A percentile compares a stretch with the other conserved stretches of the same genome.
Evolutionary conservation across 1,140 invertebrate species (phyloP).

Genomic region (Ridgeia piscesae): DNA sequence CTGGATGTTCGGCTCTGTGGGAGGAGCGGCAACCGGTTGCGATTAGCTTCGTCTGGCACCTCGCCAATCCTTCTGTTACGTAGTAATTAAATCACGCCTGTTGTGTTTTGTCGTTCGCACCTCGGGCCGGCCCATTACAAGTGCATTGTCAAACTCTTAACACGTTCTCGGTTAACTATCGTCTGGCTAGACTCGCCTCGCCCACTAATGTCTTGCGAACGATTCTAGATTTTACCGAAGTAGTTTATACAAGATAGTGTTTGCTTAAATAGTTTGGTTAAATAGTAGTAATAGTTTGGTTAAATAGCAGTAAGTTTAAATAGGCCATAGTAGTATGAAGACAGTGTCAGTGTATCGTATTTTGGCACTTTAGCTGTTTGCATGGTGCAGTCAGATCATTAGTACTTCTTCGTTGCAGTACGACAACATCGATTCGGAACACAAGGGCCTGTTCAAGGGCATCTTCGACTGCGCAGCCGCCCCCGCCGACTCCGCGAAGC

Average conservation of each 20-base stretch:
- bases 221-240: too few relatives aligned
- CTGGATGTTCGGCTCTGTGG: not conserved
- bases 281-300: too few relatives aligned
- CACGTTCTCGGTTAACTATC: not conserved
- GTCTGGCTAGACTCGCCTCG: too few relatives aligned
- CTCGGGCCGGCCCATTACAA: not conserved
- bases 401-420: not conserved
- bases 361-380: too few relatives aligned
- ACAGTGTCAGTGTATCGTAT: too few relatives aligned
- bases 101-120: not conserved
- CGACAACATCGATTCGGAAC: not conserved
- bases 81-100: not conserved
- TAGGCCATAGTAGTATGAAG: too few relatives aligned
- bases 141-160: not conserved
- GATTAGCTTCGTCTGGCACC: not conserved
- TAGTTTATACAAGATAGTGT: too few relatives aligned
- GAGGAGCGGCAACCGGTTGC: too few relatives aligned
- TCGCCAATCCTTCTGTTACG: not conserved
- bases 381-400: too few relatives aligned
- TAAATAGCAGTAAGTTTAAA: too few relatives aligned
- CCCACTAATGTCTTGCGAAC: too few relatives aligned
- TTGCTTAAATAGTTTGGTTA: too few relatives aligned
- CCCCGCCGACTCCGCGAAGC: not conserved
- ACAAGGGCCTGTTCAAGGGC: slow-evolving; percentile 19
- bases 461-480: not conserved